A percentile compares a stretch with the other conserved stretches of the same genome.
phyloP scores from a whole-genome alignment of 2,113 vertebrate species.

The Cettia cetti region DNA sequence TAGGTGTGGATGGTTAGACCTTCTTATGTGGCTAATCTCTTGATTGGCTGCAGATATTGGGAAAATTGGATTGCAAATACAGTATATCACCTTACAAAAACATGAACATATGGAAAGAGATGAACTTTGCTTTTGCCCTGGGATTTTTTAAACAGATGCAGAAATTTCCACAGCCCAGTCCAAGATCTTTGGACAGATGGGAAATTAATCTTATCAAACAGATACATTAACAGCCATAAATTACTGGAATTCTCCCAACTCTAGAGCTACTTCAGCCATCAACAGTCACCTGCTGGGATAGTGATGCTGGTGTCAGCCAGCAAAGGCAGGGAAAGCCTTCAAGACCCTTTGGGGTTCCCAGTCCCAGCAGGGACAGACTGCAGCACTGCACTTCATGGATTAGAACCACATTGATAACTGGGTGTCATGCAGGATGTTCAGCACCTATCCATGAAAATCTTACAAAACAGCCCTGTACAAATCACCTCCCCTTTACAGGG shows the following conservation, averaged over 20 bases:
- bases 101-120: neutral
- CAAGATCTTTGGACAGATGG: neutral
- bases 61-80: neutral
- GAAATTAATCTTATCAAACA: neutral
- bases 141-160: neutral
- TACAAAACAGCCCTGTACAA: neutral
- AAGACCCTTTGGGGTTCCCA: neutral
- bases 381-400: neutral
- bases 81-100: neutral
- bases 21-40: neutral
- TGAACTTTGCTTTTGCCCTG: neutral
- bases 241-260: neutral
- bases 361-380: neutral
- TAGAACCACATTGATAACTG: neutral
- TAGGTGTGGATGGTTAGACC: neutral
- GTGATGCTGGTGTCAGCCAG: neutral
- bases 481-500: neutral
- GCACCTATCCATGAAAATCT: neutral
- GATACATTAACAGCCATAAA: neutral
- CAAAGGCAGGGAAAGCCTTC: neutral
- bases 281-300: neutral
- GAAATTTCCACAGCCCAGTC: neutral
- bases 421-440: neutral
- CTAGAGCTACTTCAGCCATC: neutral
- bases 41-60: neutral